Percentiles rank a stretch among this genome's conserved stretches.
Evolutionary conservation across 2,888 invertebrate species (phyloP).

Genomic region (Eupithecia vulgata): DNA sequence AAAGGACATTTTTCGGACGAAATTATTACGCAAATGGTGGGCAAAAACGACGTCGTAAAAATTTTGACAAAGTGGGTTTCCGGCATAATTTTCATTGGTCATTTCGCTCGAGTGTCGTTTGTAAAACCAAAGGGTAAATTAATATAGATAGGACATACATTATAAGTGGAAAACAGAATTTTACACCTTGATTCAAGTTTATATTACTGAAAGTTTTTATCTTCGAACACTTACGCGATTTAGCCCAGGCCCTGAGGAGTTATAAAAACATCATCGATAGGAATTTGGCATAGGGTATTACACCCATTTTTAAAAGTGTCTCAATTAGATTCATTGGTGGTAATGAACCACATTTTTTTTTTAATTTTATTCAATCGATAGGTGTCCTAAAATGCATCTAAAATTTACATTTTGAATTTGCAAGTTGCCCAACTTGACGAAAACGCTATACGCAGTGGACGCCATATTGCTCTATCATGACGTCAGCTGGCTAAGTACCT

Average conservation of each 20-base stretch:
- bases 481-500: no score
- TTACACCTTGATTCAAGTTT: neutral
- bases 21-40: conserved; percentile 49
- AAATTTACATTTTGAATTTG: no score
- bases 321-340: no score
- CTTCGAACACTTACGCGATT: neutral
- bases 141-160: neutral
- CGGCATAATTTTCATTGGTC: conserved; percentile 23
- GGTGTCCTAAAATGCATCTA: no score
- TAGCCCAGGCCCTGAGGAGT: neutral
- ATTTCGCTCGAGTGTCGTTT: neutral
- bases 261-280: neutral
- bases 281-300: no score
- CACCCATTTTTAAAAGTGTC: no score
- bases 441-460: no score
- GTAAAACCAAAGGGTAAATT: conserved; percentile 13
- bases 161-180: neutral
- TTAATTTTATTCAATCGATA: no score
- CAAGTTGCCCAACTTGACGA: no score
- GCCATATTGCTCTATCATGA: no score
- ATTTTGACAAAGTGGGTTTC: conserved; percentile 18
- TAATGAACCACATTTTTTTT: no score
- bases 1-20: conserved; percentile 44
- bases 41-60: conserved; percentile 32
- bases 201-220: neutral